Evolutionary conservation across 2,888 invertebrate species (phyloP).

Genomic region (Oxytorus armatus): DNA sequence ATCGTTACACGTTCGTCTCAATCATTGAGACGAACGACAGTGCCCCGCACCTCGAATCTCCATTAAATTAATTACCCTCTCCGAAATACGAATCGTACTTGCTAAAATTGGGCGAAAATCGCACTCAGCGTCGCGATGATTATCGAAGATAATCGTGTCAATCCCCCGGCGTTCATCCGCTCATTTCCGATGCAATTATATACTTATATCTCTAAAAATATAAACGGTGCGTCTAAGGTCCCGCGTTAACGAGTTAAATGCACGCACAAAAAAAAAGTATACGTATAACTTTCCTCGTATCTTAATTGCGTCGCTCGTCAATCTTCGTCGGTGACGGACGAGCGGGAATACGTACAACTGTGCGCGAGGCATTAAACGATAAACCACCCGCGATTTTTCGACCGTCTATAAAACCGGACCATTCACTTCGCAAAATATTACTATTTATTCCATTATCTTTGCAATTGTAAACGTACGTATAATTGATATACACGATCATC

Average conservation of each 20-base stretch:
- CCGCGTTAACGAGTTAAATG: conserved; percentile 32
- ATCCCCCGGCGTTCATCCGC: background rate
- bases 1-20: background rate
- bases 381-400: conserved; percentile 20
- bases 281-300: conserved; percentile 12
- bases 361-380: background rate
- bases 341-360: background rate
- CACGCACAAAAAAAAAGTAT: conserved; percentile 5
- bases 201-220: background rate
- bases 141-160: background rate
- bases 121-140: background rate
- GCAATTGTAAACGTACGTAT: no score
- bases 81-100: background rate
- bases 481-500: no score
- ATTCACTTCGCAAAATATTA: conserved; percentile 7
- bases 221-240: background rate
- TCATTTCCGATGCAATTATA: background rate
- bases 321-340: conserved; percentile 44
- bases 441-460: background rate
- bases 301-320: conserved; percentile 54
- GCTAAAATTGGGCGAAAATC: background rate
- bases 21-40: background rate
- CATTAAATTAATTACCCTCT: background rate
- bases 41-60: background rate
- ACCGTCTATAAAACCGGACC: conserved; percentile 8